Conservation (phyloP, 2,797 vertebrate species). For the Amblyopsis hoosieri region DNA sequence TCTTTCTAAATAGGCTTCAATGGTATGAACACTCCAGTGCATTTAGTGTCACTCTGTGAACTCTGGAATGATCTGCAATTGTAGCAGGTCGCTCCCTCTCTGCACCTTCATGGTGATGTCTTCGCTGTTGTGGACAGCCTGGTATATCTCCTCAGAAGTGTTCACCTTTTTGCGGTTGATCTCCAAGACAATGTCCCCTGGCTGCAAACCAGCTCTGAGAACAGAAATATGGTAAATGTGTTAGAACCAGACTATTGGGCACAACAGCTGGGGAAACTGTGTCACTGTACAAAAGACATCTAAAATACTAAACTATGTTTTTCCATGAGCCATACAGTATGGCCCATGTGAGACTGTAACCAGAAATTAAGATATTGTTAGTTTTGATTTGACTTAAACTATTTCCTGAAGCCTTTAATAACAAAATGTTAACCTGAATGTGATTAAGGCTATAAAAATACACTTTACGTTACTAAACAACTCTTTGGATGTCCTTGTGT, state of each 20-base stretch:
- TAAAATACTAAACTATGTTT: no score
- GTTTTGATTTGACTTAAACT: no score
- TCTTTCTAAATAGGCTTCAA: background rate
- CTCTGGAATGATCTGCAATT: constrained; percentile 87
- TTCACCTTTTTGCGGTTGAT: constrained; percentile 82
- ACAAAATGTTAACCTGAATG: no score
- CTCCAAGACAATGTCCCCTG: constrained; percentile 89
- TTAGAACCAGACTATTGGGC: background rate
- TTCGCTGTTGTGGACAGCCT: constrained; percentile 82
- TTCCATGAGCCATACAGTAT: no score
- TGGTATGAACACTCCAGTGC: no score
- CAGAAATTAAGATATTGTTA: no score
- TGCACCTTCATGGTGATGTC: constrained; percentile 83
- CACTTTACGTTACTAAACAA: background rate
- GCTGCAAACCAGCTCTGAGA: constrained; percentile 87
- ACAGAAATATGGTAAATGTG: background rate
- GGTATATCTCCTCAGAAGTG: constrained; percentile 88
- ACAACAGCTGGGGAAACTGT: no score
- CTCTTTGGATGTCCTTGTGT: background rate
- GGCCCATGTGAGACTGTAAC: no score
- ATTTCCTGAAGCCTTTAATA: no score
- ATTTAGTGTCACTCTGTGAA: constrained; percentile 76
- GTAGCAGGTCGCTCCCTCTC: constrained; percentile 75
- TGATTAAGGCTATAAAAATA: no score
- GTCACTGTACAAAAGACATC: background rate